phyloP scores from a whole-genome alignment of 1,140 invertebrate genomes.

The Drosophila equinoxialis region DNA sequence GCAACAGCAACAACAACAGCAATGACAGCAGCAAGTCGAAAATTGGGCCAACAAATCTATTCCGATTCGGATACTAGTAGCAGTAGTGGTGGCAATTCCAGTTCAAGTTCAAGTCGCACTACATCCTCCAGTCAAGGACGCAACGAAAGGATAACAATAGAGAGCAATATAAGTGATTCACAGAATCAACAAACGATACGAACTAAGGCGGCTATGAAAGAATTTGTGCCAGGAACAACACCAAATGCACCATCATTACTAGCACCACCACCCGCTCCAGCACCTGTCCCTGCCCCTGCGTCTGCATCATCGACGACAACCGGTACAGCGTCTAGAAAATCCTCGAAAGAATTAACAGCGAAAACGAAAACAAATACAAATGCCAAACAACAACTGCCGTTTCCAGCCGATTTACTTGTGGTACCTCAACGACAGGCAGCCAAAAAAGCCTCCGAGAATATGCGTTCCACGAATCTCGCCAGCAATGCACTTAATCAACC shows the following conservation, averaged over 20 bases:
- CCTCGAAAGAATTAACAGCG: constrained; percentile 33
- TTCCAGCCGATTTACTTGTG: constrained; percentile 90
- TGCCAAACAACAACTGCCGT: constrained; percentile 59
- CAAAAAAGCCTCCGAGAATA: constrained; percentile 94
- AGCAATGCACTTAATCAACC: constrained; percentile 36
- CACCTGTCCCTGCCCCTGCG: no score
- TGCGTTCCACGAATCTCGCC: constrained; percentile 86
- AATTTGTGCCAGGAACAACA: constrained; percentile 85
- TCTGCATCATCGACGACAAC: constrained; percentile 3
- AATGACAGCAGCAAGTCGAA: constrained; percentile 78
- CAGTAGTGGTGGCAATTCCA: constrained; percentile 4
- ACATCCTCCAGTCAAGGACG: constrained; percentile 5
- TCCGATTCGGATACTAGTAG: constrained; percentile 72
- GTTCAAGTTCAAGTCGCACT: constrained; percentile 3
- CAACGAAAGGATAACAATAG: constrained; percentile 76
- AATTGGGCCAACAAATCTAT: constrained; percentile 71
- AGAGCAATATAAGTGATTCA: constrained; percentile 86
- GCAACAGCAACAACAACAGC: constrained; percentile 83
- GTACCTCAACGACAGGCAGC: constrained; percentile 96
- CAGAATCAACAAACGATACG: constrained; percentile 87
- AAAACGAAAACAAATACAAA: constrained; percentile 40
- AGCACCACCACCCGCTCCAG: constrained; percentile 7
- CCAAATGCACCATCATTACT: constrained; percentile 39
- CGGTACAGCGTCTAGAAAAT: constrained; percentile 38
- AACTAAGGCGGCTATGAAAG: constrained; percentile 93